Percentiles rank a stretch among this genome's conserved stretches.
Evolutionary conservation across 2,113 vertebrate species (phyloP).

Genomic region (Etheostoma cragini): DNA sequence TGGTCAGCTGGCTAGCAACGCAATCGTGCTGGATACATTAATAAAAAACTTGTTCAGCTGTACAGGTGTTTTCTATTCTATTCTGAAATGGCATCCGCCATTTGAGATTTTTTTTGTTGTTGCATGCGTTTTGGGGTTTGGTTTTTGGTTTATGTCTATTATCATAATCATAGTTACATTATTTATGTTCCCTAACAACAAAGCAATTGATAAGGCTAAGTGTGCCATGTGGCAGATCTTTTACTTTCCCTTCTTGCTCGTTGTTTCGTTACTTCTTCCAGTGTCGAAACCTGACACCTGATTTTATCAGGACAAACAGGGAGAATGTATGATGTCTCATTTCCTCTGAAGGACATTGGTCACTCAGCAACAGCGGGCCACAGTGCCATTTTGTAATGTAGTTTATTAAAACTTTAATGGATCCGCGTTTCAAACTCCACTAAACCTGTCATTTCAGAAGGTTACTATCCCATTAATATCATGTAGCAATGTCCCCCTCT

Average conservation of each 20-base stretch:
- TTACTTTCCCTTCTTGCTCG: background rate
- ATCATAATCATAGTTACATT: too few relatives aligned
- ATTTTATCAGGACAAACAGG: slow-evolving; percentile 2
- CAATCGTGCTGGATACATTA: background rate
- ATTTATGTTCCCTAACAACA: too few relatives aligned
- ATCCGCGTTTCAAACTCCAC: slow-evolving; percentile 33
- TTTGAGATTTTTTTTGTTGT: too few relatives aligned
- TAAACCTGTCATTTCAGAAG: slow-evolving; percentile 67
- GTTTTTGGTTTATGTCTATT: too few relatives aligned
- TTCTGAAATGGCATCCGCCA: too few relatives aligned
- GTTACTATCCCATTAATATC: slow-evolving; percentile 47
- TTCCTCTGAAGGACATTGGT: slow-evolving; percentile 47
- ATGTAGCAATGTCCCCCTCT: slow-evolving; percentile 9
- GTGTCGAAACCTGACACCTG: background rate
- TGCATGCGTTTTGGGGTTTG: too few relatives aligned
- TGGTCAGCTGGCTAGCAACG: background rate
- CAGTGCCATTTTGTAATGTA: slow-evolving; percentile 23
- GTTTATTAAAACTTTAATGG: slow-evolving; percentile 62
- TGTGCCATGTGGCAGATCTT: too few relatives aligned
- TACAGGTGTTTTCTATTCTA: too few relatives aligned
- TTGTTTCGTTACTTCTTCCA: background rate
- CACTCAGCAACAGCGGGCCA: slow-evolving; percentile 18
- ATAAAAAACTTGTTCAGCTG: too few relatives aligned
- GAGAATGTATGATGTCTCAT: background rate
- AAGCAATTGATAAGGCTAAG: too few relatives aligned